Evolutionary conservation across 2,888 invertebrate species (phyloP), one percentile per base, ranked within the genome.

Genomic region (Eupithecia dodoneata): DNA sequence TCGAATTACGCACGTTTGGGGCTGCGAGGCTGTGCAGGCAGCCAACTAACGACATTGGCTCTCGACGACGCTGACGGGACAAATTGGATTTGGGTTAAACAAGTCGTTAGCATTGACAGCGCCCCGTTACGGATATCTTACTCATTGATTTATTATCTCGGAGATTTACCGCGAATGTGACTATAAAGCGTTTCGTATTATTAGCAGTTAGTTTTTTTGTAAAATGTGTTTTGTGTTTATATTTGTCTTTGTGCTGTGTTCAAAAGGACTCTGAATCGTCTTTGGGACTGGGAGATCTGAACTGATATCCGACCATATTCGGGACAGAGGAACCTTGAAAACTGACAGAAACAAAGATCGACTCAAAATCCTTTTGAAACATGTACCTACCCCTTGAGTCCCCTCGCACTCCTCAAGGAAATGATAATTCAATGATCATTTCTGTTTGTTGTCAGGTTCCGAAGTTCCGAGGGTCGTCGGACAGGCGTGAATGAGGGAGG

Each of bases 381-480:
- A 89, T 82, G 67, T 67, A 45, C 13, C 13, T 59, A 59, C 72
- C 81, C 74, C 79, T 84, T 80, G 85, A 85, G 82, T 83, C 75
- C 81, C 80, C 86, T 82, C 80, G 81, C 82, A 71, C 80, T 80
- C 84, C 84, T 82, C 84, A 87, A 87, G 86, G 94, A 94, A 95
- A 94, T 94, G 94, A 95, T 91, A 94, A 88, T 89, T 89, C 87
- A 92, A 92, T 94, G 94, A 92, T 94, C 94, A 94, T 95, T 95
- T 95, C 95, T 95, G 95, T 95, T 94, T 95, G 95, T 95, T 95
- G 95, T 95, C 95, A 95, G 95, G 95, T 95, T 95, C 94, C 94
- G 93, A 94, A 94, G 93, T 95, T 94, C 93, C 89, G 93, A 89
- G 92, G 86, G 90, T 91, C 87, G 87, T 87, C 82, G 85, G 90